phyloP scores from a whole-genome alignment of 2,113 vertebrate species.

The Muntiacus reevesi region DNA sequence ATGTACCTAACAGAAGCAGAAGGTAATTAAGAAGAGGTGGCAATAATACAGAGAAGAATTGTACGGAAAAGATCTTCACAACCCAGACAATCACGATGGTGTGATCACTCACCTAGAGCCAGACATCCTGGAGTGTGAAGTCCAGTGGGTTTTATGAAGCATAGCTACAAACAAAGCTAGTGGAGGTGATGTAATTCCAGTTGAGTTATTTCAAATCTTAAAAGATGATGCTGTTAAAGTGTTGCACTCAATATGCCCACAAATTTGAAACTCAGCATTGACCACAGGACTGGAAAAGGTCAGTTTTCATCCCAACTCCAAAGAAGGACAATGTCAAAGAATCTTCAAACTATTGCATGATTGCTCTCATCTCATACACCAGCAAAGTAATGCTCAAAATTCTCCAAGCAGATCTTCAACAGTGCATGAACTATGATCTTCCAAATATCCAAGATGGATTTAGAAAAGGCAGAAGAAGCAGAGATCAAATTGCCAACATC shows the following conservation, averaged over 20 bases:
- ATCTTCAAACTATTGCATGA: accelerated
- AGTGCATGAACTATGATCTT: background rate
- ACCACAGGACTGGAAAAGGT: background rate
- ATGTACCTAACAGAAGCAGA: background rate
- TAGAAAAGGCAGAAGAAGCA: background rate
- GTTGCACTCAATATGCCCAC: background rate
- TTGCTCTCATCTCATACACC: background rate
- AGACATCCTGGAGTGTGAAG: background rate
- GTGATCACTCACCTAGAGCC: background rate
- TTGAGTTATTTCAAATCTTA: background rate
- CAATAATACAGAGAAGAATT: background rate
- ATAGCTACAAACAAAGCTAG: background rate
- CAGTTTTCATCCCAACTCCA: background rate
- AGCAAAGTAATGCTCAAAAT: background rate
- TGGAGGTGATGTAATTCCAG: background rate
- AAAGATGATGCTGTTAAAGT: background rate
- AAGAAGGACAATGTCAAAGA: background rate
- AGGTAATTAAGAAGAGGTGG: background rate
- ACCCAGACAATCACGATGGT: background rate
- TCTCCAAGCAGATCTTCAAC: background rate
- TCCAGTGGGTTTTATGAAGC: background rate
- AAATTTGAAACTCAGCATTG: background rate
- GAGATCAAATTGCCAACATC: background rate
- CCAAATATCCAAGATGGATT: background rate
- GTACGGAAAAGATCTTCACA: background rate